Evolutionary conservation across 1,140 invertebrate species (phyloP), one percentile per base, ranked within the genome.

Genomic region (Pseudachorutes palmiensis): DNA sequence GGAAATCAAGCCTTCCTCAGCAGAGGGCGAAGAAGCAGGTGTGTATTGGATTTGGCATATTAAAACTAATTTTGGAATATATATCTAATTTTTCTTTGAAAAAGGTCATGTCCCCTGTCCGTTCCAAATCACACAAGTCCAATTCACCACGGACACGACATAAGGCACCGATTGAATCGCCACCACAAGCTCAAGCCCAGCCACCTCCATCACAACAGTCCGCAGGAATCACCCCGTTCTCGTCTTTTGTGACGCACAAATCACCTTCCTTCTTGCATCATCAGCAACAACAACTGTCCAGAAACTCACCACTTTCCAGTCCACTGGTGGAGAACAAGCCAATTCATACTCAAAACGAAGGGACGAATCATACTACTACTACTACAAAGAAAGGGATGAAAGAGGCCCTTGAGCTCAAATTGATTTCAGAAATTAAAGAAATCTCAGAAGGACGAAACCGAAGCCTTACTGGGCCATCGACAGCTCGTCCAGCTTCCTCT

Each of bases 381-480:
- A 76, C 33, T 77, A 28, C 31, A 78, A 75, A 29, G 64, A 68
- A 78, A 14, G 76, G 78, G 0, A 83, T 85, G 81, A 91, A 91
- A 74, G 88, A 91, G 75, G 88, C 90, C 83, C 79, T 89, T 14
- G 88, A 90, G 74, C 75, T 89, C 2, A 88, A 90, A 77, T 77
- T 89, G 22, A 86, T 90, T 12, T 87, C 88, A 14, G 88, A 91
- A 77, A 90, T 91, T 26, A 90, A 90, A 76, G 87, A 89, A 72
- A 80, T 84, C 64, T 84, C 86, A 1, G 87, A 90, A 74, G 63
- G 30, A 2, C n/a, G 62, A 24, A 36, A 28, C 29, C 58, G 58
- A 16, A 61, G 58, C 29, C 3, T 33, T 2, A 61, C 57, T 22
- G 45, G n/a, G 2, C 19, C 49, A 9, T 3, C 30, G 12, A 2